phyloP scores from a whole-genome alignment of 2,797 vertebrate species.

The Lepilemur ruficaudatus region DNA sequence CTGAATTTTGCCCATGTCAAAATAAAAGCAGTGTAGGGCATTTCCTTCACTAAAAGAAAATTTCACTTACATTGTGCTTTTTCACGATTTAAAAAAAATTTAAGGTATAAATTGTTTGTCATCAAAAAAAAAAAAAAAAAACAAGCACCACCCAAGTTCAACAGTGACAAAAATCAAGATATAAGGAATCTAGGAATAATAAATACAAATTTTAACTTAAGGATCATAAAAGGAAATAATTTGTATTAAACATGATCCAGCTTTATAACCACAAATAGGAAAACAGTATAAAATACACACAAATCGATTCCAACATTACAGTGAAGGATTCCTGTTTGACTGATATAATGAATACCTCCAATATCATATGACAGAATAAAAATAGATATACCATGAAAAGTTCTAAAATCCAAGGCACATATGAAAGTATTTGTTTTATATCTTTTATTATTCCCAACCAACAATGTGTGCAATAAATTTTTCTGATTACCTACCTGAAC shows the following conservation, averaged over 20 bases:
- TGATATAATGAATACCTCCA: conserved; percentile 6
- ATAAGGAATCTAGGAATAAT: not conserved
- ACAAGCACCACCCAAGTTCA: not conserved
- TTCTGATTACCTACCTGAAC: conserved; percentile 17
- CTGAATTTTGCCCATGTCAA: conserved; percentile 27
- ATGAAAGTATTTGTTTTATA: conserved; percentile 35
- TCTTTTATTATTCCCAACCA: not conserved
- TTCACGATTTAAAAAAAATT: conserved; percentile 12
- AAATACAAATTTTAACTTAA: conserved; percentile 44
- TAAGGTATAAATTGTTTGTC: not conserved
- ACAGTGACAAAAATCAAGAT: not conserved
- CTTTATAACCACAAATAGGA: conserved; percentile 25
- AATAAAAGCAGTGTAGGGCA: not conserved
- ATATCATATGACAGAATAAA: not conserved
- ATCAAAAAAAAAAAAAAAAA: not conserved
- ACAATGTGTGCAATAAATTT: not conserved
- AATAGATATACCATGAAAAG: conserved; percentile 11
- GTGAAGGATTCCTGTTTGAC: conserved; percentile 32
- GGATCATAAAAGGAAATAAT: not conserved
- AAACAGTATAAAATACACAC: conserved; percentile 13
- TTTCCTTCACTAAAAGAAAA: conserved; percentile 30
- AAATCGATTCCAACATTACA: conserved; percentile 34
- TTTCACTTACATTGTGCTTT: conserved; percentile 36
- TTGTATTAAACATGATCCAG: not conserved
- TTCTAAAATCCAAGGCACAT: conserved; percentile 40